phyloP scores from a whole-genome alignment of 2,113 vertebrate species.

The Callaeas wilsoni region DNA sequence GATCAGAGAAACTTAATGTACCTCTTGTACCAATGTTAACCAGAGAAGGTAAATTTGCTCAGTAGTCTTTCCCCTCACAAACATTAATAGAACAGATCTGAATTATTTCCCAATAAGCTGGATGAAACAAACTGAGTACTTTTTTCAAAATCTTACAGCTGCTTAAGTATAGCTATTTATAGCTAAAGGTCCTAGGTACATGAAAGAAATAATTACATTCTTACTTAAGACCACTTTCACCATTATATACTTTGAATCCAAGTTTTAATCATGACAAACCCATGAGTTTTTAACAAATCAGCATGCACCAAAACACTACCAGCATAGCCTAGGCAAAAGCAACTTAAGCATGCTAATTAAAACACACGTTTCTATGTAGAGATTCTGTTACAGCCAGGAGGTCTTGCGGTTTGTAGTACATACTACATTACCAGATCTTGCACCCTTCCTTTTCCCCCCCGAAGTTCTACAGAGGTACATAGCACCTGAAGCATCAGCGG shows the following conservation, averaged over 20 bases:
- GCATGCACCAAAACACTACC: neutral
- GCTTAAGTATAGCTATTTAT: neutral
- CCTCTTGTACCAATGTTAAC: neutral
- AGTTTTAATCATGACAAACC: neutral
- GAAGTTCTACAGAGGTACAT: rapidly evolving
- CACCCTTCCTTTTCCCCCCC: neutral
- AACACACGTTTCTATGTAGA: neutral
- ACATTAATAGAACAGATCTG: neutral
- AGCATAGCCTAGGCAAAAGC: neutral
- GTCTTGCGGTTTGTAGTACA: neutral
- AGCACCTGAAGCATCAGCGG: neutral
- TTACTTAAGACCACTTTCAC: neutral
- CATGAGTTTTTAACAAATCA: neutral
- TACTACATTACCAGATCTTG: neutral
- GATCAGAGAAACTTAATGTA: neutral
- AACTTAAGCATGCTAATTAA: neutral
- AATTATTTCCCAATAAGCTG: neutral
- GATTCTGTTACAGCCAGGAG: neutral
- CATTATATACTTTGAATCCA: neutral
- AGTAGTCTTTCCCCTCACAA: neutral
- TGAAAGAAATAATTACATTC: neutral
- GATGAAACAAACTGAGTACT: neutral
- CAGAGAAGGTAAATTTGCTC: neutral
- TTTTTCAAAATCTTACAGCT: neutral
- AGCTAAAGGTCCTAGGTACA: neutral